Percentiles rank a stretch among this genome's conserved stretches.
These are phyloP conservation scores for Sebastiscus albofasciatus DNA, from an alignment of 2,797 vertebrate species.

Conservation along the genomic window DNA sequence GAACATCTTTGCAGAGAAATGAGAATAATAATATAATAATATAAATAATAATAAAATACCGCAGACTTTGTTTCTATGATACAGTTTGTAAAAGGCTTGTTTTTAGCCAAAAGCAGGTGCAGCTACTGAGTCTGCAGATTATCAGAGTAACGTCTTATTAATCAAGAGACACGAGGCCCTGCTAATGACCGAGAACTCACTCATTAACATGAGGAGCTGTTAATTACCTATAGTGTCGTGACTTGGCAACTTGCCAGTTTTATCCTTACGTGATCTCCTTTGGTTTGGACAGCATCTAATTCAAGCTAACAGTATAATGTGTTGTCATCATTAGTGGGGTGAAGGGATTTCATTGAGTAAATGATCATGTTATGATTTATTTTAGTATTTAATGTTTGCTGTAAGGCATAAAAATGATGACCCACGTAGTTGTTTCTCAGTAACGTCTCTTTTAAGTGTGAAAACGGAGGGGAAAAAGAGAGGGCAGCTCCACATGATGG, in stretches of 20 bases:
- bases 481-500: background rate
- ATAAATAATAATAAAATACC: too few species aligned
- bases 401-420: background rate
- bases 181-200: background rate
- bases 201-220: constrained; percentile 5
- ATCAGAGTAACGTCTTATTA: background rate
- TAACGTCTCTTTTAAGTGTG: background rate
- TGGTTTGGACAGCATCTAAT: background rate
- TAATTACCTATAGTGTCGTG: constrained; percentile 12
- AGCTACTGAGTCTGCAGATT: background rate
- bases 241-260: background rate
- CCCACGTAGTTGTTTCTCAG: background rate
- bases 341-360: background rate
- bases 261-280: background rate
- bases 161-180: background rate
- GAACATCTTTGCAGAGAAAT: background rate
- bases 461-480: too few species aligned
- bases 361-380: background rate
- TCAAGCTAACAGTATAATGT: background rate
- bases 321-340: background rate
- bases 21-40: background rate
- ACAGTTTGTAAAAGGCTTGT: background rate
- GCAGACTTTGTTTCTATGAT: background rate
- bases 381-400: background rate
- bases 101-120: background rate